These are phyloP conservation scores for Zaprionus africanus DNA, from an alignment of 1,140 invertebrate genomes.

Conservation along the genomic window DNA sequence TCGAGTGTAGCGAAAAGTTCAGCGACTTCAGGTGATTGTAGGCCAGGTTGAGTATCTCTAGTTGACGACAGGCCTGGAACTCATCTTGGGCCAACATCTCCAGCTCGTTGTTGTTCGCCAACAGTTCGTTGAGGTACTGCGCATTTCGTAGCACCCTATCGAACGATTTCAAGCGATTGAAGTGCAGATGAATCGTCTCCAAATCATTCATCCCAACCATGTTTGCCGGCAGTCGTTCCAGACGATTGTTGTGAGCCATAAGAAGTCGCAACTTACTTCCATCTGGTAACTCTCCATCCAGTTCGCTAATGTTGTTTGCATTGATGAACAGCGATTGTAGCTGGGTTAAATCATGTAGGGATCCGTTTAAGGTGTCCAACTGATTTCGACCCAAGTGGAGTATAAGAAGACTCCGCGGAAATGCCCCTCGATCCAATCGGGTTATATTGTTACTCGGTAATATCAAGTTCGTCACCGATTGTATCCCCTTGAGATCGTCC, in stretches of 20 bases:
- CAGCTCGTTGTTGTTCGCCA: slow-evolving; percentile 90
- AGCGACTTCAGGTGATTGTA: slow-evolving; percentile 89
- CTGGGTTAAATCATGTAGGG: slow-evolving; percentile 88
- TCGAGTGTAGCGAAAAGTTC: slow-evolving; percentile 89
- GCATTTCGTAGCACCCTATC: slow-evolving; percentile 89
- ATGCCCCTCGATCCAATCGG: slow-evolving; percentile 87
- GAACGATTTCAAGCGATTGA: slow-evolving; percentile 89
- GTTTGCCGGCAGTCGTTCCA: slow-evolving; percentile 89
- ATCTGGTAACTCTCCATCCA: slow-evolving; percentile 90
- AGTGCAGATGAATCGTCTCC: slow-evolving; percentile 89
- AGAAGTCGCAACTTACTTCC: slow-evolving; percentile 88
- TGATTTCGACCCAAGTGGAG: slow-evolving; percentile 90
- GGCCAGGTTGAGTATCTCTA: slow-evolving; percentile 89
- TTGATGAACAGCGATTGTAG: slow-evolving; percentile 92
- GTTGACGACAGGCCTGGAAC: slow-evolving; percentile 88
- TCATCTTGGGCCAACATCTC: slow-evolving; percentile 90
- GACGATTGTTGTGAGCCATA: slow-evolving; percentile 89
- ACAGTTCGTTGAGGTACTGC: slow-evolving; percentile 87
- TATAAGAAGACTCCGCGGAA: slow-evolving; percentile 88
- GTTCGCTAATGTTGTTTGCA: slow-evolving; percentile 88
- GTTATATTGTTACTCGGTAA: slow-evolving; percentile 90
- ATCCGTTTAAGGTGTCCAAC: slow-evolving; percentile 89
- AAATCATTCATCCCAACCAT: slow-evolving; percentile 88
- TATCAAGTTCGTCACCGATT: slow-evolving; percentile 88
- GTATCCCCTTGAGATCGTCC: slow-evolving; percentile 89